phyloP scores from a whole-genome alignment of 1,140 invertebrate species.

The Gonatopus flavifemur region DNA sequence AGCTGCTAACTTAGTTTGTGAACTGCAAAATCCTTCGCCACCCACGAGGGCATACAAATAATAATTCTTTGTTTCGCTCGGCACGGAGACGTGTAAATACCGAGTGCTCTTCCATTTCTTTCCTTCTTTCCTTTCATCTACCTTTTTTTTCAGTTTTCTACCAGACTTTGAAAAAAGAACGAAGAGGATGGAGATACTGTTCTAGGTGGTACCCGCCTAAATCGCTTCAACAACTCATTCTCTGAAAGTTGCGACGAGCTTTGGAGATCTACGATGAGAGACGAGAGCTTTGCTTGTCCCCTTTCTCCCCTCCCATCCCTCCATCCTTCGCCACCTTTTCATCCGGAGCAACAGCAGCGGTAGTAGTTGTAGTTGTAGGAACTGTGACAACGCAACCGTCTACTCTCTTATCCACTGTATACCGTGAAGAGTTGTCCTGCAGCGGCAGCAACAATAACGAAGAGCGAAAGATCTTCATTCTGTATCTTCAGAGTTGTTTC shows the following conservation, averaged over 20 bases:
- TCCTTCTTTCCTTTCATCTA: no score
- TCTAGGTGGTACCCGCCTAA: slow-evolving; percentile 49
- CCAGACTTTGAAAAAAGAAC: slow-evolving; percentile 17
- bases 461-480: no score
- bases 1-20: slow-evolving; percentile 55
- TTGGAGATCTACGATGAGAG: slow-evolving; percentile 46
- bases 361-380: no score
- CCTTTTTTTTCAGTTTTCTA: no score
- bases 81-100: slow-evolving; percentile 54
- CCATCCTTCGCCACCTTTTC: slow-evolving; percentile 17
- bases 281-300: slow-evolving; percentile 18
- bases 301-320: slow-evolving; percentile 14
- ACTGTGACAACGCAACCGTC: no score
- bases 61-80: slow-evolving; percentile 57
- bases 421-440: no score
- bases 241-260: slow-evolving; percentile 53
- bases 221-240: slow-evolving; percentile 57
- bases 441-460: no score
- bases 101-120: slow-evolving; percentile 37
- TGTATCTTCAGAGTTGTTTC: no score
- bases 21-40: slow-evolving; percentile 53
- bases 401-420: no score
- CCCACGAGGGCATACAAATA: slow-evolving; percentile 52
- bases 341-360: no score
- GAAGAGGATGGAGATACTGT: slow-evolving; percentile 43